phyloP scores from a whole-genome alignment of 53 echinoderm and acorn worm genomes.

The Apostichopus leukothele region DNA sequence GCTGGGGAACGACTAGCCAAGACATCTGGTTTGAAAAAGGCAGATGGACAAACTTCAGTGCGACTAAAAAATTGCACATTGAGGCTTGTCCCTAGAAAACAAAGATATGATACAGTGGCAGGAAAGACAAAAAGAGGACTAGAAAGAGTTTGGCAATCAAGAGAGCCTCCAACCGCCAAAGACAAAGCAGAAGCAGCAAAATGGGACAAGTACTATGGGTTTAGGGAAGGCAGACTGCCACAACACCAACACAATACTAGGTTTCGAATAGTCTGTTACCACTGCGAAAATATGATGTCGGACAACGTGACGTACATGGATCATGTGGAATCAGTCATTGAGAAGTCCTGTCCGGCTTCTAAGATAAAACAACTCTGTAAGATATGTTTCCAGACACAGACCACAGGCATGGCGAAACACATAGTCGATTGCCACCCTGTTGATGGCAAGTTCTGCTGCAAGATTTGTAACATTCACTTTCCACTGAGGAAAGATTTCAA shows the following conservation, averaged over 20 bases:
- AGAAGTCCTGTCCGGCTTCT: conserved; percentile 34
- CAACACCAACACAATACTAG: conserved; percentile 33
- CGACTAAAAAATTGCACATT: conserved; percentile 40
- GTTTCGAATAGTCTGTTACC: conserved; percentile 33
- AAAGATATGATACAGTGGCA: not conserved
- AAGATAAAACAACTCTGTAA: conserved; percentile 39
- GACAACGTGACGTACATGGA: conserved; percentile 44
- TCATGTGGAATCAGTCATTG: conserved; percentile 30
- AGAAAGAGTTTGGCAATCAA: not conserved
- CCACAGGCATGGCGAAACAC: not conserved
- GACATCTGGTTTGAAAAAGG: not conserved
- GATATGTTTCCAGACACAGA: conserved; percentile 17
- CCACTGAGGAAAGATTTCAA: conserved; percentile 13
- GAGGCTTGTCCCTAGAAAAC: conserved; percentile 26
- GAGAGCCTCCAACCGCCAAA: not conserved
- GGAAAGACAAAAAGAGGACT: no score
- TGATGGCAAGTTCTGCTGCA: not conserved
- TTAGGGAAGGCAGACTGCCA: conserved; percentile 5
- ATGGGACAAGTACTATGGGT: conserved; percentile 36
- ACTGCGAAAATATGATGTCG: conserved; percentile 28
- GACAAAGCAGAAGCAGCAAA: not conserved
- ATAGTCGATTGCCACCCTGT: not conserved
- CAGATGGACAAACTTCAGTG: not conserved
- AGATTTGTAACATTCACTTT: conserved; percentile 31
- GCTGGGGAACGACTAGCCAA: not conserved